These are phyloP conservation scores for Dryocosmus kuriphilus DNA, from an alignment of 2,888 invertebrate genomes.

Conservation along the genomic window DNA sequence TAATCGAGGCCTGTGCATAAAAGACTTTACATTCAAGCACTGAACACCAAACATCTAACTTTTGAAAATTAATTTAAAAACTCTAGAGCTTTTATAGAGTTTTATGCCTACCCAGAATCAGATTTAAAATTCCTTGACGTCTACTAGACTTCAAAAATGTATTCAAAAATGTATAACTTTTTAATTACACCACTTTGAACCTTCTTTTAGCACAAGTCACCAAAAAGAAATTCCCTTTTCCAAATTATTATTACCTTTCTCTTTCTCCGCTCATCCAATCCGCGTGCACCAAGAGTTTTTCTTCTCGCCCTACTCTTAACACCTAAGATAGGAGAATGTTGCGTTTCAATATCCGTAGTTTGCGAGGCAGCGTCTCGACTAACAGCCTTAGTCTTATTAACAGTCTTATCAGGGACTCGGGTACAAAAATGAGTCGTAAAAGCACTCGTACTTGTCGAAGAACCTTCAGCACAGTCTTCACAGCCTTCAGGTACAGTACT, in stretches of 20 bases:
- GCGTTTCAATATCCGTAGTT: constrained; percentile 74
- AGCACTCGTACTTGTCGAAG: constrained; percentile 63
- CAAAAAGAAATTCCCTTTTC: not conserved
- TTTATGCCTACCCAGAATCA: too few relatives aligned
- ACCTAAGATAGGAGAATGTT: constrained; percentile 58
- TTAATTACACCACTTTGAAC: not conserved
- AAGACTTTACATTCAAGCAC: too few relatives aligned
- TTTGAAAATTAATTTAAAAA: too few relatives aligned
- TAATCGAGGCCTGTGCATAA: not conserved
- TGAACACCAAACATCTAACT: too few relatives aligned
- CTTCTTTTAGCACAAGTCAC: not conserved
- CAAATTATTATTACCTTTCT: constrained; percentile 45
- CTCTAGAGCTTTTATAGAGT: too few relatives aligned
- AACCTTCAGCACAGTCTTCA: constrained; percentile 73
- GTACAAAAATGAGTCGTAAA: constrained; percentile 76
- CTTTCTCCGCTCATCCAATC: constrained; percentile 56
- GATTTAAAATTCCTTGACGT: too few relatives aligned
- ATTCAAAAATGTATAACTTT: too few relatives aligned
- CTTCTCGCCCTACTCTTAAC: constrained; percentile 55
- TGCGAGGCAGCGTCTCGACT: constrained; percentile 80
- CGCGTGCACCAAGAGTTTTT: constrained; percentile 55
- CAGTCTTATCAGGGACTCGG: constrained; percentile 67
- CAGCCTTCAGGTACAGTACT: constrained; percentile 77
- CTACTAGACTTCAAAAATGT: too few relatives aligned
- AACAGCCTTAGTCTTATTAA: constrained; percentile 56